A percentile compares a stretch with the other conserved stretches of the same genome.
Conservation (phyloP, 2,113 vertebrate genomes). For the Morone saxatilis region DNA sequence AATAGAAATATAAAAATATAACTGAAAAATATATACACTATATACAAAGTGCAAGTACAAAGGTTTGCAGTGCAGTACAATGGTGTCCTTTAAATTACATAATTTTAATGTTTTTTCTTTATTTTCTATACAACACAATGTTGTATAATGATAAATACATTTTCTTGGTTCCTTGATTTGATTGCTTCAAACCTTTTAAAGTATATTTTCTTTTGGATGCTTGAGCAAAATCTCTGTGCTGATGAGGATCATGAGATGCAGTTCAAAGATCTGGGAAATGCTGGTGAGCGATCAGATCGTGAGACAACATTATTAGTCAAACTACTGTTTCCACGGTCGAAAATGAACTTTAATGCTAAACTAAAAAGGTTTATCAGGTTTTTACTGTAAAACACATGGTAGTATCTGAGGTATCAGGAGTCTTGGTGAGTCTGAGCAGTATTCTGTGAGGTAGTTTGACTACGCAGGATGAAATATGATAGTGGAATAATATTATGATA, state of each 20-base stretch:
- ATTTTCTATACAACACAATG: too few species aligned
- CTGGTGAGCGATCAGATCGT: background rate
- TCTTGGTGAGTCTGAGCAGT: background rate
- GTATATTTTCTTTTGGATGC: background rate
- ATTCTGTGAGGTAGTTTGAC: background rate
- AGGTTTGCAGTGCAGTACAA: too few species aligned
- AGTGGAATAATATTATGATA: constrained; percentile 4
- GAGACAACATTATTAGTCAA: background rate
- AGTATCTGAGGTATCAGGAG: background rate
- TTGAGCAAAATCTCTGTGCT: background rate
- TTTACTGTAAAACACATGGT: background rate
- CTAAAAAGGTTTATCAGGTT: background rate
- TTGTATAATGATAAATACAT: too few species aligned
- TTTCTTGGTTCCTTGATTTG: too few species aligned
- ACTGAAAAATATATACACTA: too few species aligned
- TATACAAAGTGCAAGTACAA: too few species aligned
- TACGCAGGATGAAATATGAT: constrained; percentile 10
- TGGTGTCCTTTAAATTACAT: too few species aligned
- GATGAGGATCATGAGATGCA: background rate
- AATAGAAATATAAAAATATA: too few species aligned
- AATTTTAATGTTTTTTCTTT: too few species aligned
- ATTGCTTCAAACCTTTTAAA: too few species aligned
- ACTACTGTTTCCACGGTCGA: background rate
- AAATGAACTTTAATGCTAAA: background rate
- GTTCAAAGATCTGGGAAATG: background rate